Evolutionary conservation across 2,113 vertebrate genomes (phyloP), one percentile per base, ranked within the genome.

Genomic region (Cyprinodon brontotheroides): DNA sequence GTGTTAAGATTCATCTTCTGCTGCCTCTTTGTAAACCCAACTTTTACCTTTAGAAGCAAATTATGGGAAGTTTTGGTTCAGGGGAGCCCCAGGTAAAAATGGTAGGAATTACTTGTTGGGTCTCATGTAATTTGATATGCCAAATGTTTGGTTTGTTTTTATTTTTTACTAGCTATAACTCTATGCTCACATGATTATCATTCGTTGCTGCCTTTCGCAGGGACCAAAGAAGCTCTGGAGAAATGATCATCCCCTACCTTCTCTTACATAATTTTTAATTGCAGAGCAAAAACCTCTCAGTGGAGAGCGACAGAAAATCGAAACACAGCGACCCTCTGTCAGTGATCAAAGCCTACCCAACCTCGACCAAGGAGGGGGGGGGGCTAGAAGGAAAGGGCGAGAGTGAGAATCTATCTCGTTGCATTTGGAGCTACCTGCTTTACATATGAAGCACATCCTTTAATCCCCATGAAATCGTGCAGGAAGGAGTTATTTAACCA

Each of bases 361-460:
- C 69, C 72, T 38, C 29, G 15, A 81, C 83, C 85, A 68, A 62
- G 37, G 82, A 89, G 29, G n/a, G 50, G 20, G 76, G 61, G 40
- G 75, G 68, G 72, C 1, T 40, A 67, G 71, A 39, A 59, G 67
- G 29, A 77, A 68, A 22, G 67, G 68, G 15, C 37, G 64, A 69
- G 65, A 64, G 70, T 68, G 72, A 61, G 74, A 77, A 65, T 77
- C 59, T 65, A 84, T 85, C 74, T 66, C 50, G 41, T 84, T 82
- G 80, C 68, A 41, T 75, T 67, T 60, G 68, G 84, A 47, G 68
- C 72, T 67, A 68, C 75, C 90, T 90, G 89, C 86, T 92, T 90
- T 92, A 79, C 91, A 92, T 91, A 92, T 89, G 87, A 92, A 93
- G 89, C 83, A 74, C 82, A 91, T 87, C 45, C 74, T 85, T 92